Percentiles rank a stretch among this genome's conserved stretches.
phyloP scores from a whole-genome alignment of 2,797 vertebrate genomes.

The Pipistrellus nathusii region DNA sequence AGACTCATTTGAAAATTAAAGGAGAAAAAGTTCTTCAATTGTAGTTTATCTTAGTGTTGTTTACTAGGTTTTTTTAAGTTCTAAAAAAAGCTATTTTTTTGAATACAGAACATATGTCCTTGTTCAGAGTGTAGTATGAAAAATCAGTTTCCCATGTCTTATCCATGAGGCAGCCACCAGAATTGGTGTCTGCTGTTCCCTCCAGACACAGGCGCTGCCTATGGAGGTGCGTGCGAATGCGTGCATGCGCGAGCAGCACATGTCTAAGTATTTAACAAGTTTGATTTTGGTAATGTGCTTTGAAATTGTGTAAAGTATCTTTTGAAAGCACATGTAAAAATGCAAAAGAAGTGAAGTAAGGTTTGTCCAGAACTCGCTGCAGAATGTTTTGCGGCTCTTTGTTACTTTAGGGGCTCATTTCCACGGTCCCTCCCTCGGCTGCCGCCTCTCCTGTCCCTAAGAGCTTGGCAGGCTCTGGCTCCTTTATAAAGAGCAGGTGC shows the following conservation, averaged over 20 bases:
- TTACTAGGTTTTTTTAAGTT: conserved; percentile 32
- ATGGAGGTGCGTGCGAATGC: neutral
- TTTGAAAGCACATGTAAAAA: neutral
- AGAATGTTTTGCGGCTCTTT: neutral
- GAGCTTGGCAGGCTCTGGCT: neutral
- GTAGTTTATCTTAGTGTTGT: neutral
- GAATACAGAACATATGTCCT: neutral
- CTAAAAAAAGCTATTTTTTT: neutral
- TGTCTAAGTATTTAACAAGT: neutral
- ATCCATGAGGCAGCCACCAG: neutral
- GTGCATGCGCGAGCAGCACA: accelerated
- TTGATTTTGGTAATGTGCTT: neutral
- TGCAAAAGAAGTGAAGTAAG: neutral
- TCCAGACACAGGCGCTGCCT: neutral
- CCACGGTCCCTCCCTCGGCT: neutral
- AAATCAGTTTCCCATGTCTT: neutral
- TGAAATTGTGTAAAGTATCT: neutral
- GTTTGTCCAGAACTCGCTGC: neutral
- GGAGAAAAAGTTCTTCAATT: neutral
- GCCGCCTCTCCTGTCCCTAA: neutral
- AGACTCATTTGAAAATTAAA: neutral
- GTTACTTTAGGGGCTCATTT: neutral
- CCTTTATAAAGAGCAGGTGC: neutral
- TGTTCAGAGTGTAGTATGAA: neutral
- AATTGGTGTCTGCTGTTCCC: neutral